Base-by-base conservation (phyloP, 2,113 vertebrate species). In the Cololabis saira region DNA sequence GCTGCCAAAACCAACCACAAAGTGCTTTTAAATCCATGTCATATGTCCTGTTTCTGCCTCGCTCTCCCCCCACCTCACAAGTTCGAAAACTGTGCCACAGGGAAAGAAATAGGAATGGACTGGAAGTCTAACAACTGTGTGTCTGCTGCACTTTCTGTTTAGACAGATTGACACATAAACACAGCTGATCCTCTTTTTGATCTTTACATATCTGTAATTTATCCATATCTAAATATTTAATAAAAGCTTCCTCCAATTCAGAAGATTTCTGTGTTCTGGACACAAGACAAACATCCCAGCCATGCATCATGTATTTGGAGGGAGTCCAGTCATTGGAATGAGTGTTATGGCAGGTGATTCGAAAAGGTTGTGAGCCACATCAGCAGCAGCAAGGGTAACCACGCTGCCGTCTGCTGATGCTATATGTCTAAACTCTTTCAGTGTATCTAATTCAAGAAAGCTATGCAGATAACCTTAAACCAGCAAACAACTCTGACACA, bases 21-120 rank as follows among this genome's bases (percentile, higher is more conserved):
- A 86, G 64, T 81, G 78, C 76, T 82, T 87, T 87, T 40, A 82
- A 76, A 90, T 87, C 67, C 68, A 27, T 83, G 77, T 86, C 80
- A 86, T 62, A 76, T 81, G 79, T 75, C 64, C 47, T 9, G 45
- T 63, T 67, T 73, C 50, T 50, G 41, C 67, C 76, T 27, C 55
- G 48, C 67, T 67, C 56, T 64, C 65, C 61, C 44, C 42, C 14
- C 0, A 24, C 30, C 41, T 79, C 21, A 27, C 71, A 61, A 65
- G 74, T 68, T 69, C 17, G 74, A 66, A 78, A 41, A 60, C 14
- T 43, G 49, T 14, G 17, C 47, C 56, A 2, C 57, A 21, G 27
- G 58, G 61, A 74, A 49, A 61, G 30, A 13, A 61, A 81, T n/a
- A 67, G 56, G 55, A 61, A 63, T 15, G 11, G 40, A 27, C 5